A percentile compares a stretch with the other conserved stretches of the same genome.
phyloP scores from a whole-genome alignment of 2,888 invertebrate species.

The Diachrysia chrysitis region DNA sequence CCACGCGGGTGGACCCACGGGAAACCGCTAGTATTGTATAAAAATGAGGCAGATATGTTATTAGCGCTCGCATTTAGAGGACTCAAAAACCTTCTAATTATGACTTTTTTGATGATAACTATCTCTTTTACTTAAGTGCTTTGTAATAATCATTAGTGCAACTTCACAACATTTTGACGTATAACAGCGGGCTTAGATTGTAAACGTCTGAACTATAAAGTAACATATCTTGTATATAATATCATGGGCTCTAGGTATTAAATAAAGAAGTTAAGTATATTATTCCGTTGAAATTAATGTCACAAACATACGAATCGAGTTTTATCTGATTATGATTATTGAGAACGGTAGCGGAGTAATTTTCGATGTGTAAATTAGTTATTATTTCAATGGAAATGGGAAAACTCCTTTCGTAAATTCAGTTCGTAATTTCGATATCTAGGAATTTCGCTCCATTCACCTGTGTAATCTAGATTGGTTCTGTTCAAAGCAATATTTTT shows the following conservation, averaged over 20 bases:
- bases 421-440: constrained; percentile 31
- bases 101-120: too few species aligned
- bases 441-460: constrained; percentile 31
- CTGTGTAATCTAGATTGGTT: constrained; percentile 21
- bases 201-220: too few species aligned
- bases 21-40: too few species aligned
- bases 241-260: not conserved
- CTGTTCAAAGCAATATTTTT: constrained; percentile 11
- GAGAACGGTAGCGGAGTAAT: constrained; percentile 55
- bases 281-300: constrained; percentile 55
- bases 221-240: too few species aligned
- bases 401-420: constrained; percentile 53
- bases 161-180: too few species aligned
- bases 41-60: too few species aligned
- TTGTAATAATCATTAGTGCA: too few species aligned
- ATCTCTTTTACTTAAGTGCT: too few species aligned
- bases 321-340: constrained; percentile 66
- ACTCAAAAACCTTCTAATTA: too few species aligned
- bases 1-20: too few species aligned
- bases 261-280: constrained; percentile 15
- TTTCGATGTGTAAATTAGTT: constrained; percentile 62
- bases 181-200: too few species aligned
- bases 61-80: too few species aligned
- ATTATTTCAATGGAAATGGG: constrained; percentile 54
- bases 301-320: constrained; percentile 64